Evolutionary conservation across 2,113 vertebrate species (phyloP), one percentile per base, ranked within the genome.

Genomic region (Acanthochromis polyacanthus): DNA sequence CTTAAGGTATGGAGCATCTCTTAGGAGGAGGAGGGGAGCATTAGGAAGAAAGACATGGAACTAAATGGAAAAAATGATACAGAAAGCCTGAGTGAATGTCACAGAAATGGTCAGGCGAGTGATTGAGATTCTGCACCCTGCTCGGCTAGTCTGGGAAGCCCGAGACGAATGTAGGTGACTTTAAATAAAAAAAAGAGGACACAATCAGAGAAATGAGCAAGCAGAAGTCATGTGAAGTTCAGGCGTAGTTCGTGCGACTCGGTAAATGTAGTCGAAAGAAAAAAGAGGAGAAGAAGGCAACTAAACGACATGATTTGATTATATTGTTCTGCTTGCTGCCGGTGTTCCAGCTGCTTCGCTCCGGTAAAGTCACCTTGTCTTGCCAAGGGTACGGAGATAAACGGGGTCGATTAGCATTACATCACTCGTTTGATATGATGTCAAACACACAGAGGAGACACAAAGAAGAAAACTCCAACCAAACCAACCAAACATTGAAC

Each of bases 361-460:
- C 10, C 23, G 63, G 70, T 25, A 89, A 92, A 88, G 92, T 89
- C 92, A 92, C 86, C 87, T 92, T 89, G 86, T 84, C 80, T 71
- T 1, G 1, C 12, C 0, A 0, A 73, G 52, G 38, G 53, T 48
- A 53, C 0, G 4, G 61, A 50, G 73, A 75, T 56, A 71, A 53
- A 62, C 16, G 0, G 16, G 61, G 72, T 32, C 19, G 17, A 63
- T 50, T 22, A 19, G n/a, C 59, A 73, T 82, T 74, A 81, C 64
- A 66, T 81, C 81, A 78, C 46, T 38, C 23, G 59, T 69, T 77
- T 63, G 45, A 55, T 66, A 36, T 2, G 30, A 51, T 4, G 46
- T 36, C 55, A 64, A 38, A 60, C 36, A 56, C 32, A 64, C 3
- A 12, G 1, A 16, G 71, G 11, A 9, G 15, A 19, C 8, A 71